Evolutionary conservation across 1,140 invertebrate species (phyloP), one percentile per base, ranked within the genome.

Genomic region (Centruroides sculpturatus): DNA sequence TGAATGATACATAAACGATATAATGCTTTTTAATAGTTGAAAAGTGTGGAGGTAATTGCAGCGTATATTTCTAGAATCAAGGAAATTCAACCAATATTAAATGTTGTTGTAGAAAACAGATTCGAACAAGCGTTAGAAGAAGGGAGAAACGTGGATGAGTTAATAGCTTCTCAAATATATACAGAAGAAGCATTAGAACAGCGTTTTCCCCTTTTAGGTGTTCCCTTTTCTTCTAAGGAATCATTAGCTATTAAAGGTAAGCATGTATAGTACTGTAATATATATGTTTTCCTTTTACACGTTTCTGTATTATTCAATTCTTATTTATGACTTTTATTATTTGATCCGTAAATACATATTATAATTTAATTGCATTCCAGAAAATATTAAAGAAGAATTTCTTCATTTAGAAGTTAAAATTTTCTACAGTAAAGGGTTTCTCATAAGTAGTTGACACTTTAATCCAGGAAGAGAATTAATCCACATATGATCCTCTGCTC

Each of bases 71-170:
- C 55, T 8, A 60, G 72, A 8, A 70, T 72, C 11, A 52, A 62
- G 47, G 66, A 69, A 8, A 68, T 74, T 11, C 66, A 73, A 50
- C 70, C 69, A 7, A 47, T 70, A 0, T 56, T 74, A 46, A 75
- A 74, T 61, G 69, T 69, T 10, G 61, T 74, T 10, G 69, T 71
- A 0, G 66, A 68, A 48, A 64, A 72, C 13, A 59, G 68, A 47
- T 74, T 70, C 59, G 61, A 68, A 36, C 65, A 64, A 8, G 73
- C 73, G 0, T 59, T 71, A 8, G 57, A 65, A 47, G 63, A 71
- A 51, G 73, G 74, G 3, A 59, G 62, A 23, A 55, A 59, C 53
- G 69, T 73, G 8, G 73, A 74, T 58, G 58, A 64, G 10, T 48
- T 67, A 5, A 55, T 71, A 3, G 59, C 35, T 6, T 64, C 61